Evolutionary conservation across 2,797 vertebrate species (phyloP).

Genomic region (Crypturellus tataupa): DNA sequence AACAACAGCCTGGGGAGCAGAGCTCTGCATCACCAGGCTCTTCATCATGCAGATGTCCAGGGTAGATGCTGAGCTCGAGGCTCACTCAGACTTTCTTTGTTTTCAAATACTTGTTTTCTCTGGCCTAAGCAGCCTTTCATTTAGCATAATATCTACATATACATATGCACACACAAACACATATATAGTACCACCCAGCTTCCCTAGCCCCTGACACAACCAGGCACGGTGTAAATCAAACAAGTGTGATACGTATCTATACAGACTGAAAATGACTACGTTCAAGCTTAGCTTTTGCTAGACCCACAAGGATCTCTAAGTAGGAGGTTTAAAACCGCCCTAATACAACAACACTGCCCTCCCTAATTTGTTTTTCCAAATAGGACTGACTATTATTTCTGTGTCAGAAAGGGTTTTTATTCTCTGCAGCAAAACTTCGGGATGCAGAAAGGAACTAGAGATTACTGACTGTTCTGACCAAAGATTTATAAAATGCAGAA

Average conservation of each 20-base stretch:
- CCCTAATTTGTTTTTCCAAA: neutral
- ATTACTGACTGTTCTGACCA: neutral
- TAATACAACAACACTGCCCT: neutral
- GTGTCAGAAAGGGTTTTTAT: neutral
- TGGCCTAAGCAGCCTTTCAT: fast-evolving
- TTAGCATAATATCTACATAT: neutral
- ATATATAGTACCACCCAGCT: neutral
- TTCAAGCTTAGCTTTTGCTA: neutral
- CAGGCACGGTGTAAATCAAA: neutral
- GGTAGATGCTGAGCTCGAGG: neutral
- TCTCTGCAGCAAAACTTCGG: neutral
- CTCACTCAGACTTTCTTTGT: neutral
- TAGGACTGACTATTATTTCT: neutral
- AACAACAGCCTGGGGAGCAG: fast-evolving
- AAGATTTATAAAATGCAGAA: constrained; percentile 31
- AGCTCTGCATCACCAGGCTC: neutral
- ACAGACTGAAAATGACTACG: neutral
- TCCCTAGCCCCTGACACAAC: neutral
- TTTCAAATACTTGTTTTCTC: neutral
- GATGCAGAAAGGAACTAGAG: neutral
- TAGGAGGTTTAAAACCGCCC: neutral
- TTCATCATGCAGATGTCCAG: neutral
- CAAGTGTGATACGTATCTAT: fast-evolving
- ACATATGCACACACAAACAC: too few species aligned
- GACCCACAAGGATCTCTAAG: neutral